Evolutionary conservation across 2,797 vertebrate genomes (phyloP).

Genomic region (Pseudochaenichthys georgianus): DNA sequence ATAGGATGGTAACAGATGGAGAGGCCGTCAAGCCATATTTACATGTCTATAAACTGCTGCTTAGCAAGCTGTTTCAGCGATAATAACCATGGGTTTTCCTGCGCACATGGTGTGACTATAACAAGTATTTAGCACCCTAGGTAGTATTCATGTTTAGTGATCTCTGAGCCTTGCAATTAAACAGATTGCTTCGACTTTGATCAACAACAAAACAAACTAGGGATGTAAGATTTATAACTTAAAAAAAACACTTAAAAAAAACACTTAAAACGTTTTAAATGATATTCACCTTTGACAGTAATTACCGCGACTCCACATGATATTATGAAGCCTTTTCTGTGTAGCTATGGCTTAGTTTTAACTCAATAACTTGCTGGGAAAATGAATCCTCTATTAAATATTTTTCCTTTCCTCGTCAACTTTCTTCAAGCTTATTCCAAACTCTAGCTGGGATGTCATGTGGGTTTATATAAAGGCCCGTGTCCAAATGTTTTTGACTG

Average conservation of each 20-base stretch:
- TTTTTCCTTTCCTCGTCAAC: not conserved
- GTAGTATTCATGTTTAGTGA: not conserved
- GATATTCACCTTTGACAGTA: not conserved
- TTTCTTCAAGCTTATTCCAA: not conserved
- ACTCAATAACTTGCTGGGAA: not conserved
- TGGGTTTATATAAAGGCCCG: not conserved
- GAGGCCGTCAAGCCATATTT: slow-evolving; percentile 1
- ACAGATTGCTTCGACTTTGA: not conserved
- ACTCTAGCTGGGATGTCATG: not conserved
- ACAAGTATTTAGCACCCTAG: not conserved
- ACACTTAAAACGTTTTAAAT: not conserved
- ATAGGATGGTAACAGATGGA: slow-evolving; percentile 6
- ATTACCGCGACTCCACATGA: not conserved
- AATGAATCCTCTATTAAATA: not conserved
- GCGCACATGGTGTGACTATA: not conserved
- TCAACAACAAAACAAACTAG: not conserved
- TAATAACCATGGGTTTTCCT: not conserved
- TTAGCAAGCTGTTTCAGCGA: slow-evolving; percentile 1
- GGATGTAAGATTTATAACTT: too few species aligned
- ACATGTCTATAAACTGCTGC: not conserved
- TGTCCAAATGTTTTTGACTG: too few species aligned
- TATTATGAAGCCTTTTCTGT: slow-evolving; percentile 6
- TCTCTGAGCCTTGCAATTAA: not conserved
- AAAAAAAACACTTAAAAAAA: not conserved
- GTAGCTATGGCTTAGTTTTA: not conserved